A percentile compares a stretch with the other conserved stretches of the same genome.
These are phyloP conservation scores for Drosophila niveifrons DNA, from an alignment of 2,888 invertebrate species.

Conservation along the genomic window DNA sequence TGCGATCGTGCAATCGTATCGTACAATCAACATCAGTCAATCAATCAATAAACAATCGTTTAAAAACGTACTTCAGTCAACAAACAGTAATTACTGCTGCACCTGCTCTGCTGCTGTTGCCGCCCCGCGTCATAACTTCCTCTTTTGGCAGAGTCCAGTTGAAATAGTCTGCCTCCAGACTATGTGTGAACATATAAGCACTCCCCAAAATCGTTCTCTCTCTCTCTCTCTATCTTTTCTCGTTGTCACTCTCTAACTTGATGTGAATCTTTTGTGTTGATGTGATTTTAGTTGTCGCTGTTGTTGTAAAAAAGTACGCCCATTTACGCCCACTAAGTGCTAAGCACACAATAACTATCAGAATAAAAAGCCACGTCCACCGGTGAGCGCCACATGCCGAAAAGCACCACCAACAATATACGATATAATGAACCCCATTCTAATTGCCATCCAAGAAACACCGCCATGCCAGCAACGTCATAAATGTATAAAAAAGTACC, in stretches of 20 bases:
- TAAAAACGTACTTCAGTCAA: conserved; percentile 53
- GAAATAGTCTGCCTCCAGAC: conserved; percentile 32
- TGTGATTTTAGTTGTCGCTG: conserved; percentile 46
- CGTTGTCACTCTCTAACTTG: neutral
- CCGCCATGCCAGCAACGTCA: conserved; percentile 51
- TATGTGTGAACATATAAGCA: conserved; percentile 14
- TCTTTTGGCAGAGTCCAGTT: conserved; percentile 13
- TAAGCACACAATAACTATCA: conserved; percentile 31
- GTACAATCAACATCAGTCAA: conserved; percentile 36
- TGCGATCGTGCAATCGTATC: conserved; percentile 34
- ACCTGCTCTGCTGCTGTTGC: conserved; percentile 60
- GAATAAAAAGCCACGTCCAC: conserved; percentile 31
- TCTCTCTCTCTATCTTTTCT: conserved; percentile 9
- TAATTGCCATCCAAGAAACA: conserved; percentile 63
- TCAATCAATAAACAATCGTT: conserved; percentile 41
- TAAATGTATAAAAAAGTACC: conserved; percentile 29
- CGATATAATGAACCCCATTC: conserved; percentile 53
- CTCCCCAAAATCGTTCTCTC: neutral
- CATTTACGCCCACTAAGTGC: conserved; percentile 32
- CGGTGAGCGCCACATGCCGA: conserved; percentile 40
- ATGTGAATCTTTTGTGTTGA: conserved; percentile 42
- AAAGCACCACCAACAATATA: conserved; percentile 64
- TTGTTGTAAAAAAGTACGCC: conserved; percentile 10
- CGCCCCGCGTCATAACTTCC: conserved; percentile 59
- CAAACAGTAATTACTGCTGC: conserved; percentile 45